Conservation (phyloP, 2,113 vertebrate species). For the Brachirus orientalis region DNA sequence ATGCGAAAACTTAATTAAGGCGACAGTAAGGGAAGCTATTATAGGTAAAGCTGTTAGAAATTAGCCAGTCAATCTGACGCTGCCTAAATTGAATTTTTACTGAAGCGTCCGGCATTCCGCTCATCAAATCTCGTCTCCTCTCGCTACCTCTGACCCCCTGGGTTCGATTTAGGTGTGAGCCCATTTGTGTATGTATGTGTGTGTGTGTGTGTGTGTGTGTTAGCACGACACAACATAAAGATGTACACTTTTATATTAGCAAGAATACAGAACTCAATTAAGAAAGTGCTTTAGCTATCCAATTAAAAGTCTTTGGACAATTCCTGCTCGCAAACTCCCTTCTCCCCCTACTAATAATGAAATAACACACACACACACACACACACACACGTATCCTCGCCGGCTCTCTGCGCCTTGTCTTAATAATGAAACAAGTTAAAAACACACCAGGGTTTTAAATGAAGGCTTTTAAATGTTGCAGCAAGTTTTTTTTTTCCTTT, state of each 20-base stretch:
- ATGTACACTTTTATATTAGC: constrained; percentile 75
- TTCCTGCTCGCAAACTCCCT: constrained; percentile 58
- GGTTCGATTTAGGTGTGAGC: constrained; percentile 73
- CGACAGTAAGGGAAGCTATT: constrained; percentile 80
- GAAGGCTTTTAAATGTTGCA: constrained; percentile 62
- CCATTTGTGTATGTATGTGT: background rate
- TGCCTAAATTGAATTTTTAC: constrained; percentile 79
- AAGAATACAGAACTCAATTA: constrained; percentile 78
- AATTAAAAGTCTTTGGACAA: constrained; percentile 82
- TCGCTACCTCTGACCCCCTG: constrained; percentile 74
- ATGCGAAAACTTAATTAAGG: constrained; percentile 80
- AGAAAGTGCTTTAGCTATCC: constrained; percentile 77
- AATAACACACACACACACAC: constrained; percentile 58
- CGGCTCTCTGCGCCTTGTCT: constrained; percentile 57
- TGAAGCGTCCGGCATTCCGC: constrained; percentile 71
- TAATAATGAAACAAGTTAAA: constrained; percentile 78
- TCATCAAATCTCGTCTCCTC: constrained; percentile 74
- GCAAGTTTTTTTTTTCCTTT: too few species aligned
- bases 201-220: constrained; percentile 45
- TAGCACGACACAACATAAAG: constrained; percentile 63
- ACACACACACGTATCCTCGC: constrained; percentile 56
- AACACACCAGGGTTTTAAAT: constrained; percentile 75
- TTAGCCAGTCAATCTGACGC: constrained; percentile 77
- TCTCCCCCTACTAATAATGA: constrained; percentile 71
- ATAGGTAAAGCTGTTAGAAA: constrained; percentile 76